Conservation (phyloP, 53 echinoderm and acorn worm species). For the Holothuria leucospilota region DNA sequence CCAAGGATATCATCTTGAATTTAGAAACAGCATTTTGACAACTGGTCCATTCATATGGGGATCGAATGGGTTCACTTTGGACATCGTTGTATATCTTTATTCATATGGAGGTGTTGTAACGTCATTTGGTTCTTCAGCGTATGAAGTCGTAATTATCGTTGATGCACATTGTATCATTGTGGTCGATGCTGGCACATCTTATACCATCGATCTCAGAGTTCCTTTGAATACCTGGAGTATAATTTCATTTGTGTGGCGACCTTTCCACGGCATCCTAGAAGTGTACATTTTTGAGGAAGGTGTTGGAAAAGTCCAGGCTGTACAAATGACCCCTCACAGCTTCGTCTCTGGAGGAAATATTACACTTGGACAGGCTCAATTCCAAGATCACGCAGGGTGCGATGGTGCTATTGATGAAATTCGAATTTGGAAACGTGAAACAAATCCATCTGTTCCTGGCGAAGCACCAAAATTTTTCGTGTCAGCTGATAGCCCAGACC, state of each 20-base stretch:
- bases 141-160: constrained; percentile 67
- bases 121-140: constrained; percentile 68
- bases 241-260: constrained; percentile 81
- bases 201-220: constrained; percentile 58
- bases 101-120: constrained; percentile 70
- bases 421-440: constrained; percentile 74
- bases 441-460: constrained; percentile 82
- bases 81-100: constrained; percentile 61
- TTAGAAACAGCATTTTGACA: constrained; percentile 65
- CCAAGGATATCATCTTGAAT: constrained; percentile 73
- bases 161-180: constrained; percentile 54
- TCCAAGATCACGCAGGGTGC: constrained; percentile 54
- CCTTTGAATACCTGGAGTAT: constrained; percentile 69
- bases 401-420: constrained; percentile 79
- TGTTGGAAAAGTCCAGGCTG: constrained; percentile 68
- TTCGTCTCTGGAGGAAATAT: constrained; percentile 70
- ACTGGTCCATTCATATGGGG: constrained; percentile 55
- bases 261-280: constrained; percentile 70
- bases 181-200: constrained; percentile 27
- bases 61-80: constrained; percentile 75
- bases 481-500: constrained; percentile 61
- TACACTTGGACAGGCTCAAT: constrained; percentile 75
- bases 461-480: constrained; percentile 71
- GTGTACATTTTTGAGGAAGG: constrained; percentile 82
- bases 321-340: constrained; percentile 47